phyloP scores from a whole-genome alignment of 2,888 invertebrate species.

The Orthonevra nobilis region DNA sequence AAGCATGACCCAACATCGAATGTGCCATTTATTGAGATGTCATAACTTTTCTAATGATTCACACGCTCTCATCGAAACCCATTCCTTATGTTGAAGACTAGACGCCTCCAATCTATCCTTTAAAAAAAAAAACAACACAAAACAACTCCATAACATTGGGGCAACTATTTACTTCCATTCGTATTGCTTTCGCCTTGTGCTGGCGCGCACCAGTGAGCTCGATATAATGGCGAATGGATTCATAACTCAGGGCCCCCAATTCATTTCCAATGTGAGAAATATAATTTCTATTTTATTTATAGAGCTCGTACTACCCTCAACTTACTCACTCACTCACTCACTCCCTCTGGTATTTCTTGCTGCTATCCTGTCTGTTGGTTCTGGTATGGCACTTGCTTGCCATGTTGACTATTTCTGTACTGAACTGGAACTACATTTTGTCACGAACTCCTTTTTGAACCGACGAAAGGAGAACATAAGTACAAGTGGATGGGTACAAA shows the following conservation, averaged over 20 bases:
- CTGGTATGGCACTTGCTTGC: constrained; percentile 65
- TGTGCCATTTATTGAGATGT: constrained; percentile 70
- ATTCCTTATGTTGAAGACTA: constrained; percentile 25
- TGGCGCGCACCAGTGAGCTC: constrained; percentile 62
- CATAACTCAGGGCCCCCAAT: constrained; percentile 66
- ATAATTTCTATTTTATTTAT: constrained; percentile 70
- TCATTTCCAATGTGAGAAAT: constrained; percentile 68
- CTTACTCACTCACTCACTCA: constrained; percentile 1
- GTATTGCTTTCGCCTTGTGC: constrained; percentile 43
- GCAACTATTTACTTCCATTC: constrained; percentile 18
- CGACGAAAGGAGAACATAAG: constrained; percentile 44
- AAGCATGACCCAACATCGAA: constrained; percentile 65
- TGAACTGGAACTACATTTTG: constrained; percentile 63
- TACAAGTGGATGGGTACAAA: constrained; percentile 54
- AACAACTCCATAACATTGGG: constrained; percentile 52
- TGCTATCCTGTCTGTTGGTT: constrained; percentile 33
- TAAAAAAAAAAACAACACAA: constrained; percentile 24
- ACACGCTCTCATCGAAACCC: constrained; percentile 61
- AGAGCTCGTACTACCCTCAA: constrained; percentile 54
- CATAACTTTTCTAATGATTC: constrained; percentile 71
- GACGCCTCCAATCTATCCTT: background rate
- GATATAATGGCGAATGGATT: constrained; percentile 65
- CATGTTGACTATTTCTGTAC: constrained; percentile 60
- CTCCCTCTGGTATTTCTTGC: background rate
- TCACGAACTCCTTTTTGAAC: constrained; percentile 66